Evolutionary conservation across 1,140 invertebrate species (phyloP), one percentile per base, ranked within the genome.

Genomic region (Nixonia krombeini): DNA sequence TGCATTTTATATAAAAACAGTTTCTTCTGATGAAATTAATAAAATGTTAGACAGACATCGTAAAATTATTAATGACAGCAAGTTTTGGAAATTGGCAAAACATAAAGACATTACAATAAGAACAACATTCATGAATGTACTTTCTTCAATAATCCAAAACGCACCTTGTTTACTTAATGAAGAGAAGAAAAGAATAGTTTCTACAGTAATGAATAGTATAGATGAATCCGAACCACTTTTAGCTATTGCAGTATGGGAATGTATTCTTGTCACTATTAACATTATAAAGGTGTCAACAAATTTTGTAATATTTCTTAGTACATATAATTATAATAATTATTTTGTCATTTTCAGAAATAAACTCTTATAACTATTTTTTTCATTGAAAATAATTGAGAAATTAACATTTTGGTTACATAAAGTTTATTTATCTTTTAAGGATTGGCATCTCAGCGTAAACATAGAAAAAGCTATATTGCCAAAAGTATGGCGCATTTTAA

Each of bases 71-170:
- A 80, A 83, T 8, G 87, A 88, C 74, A 74, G 79, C 17, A 92
- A 90, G 72, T 94, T 94, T 81, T 94, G 93, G 92, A 93, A 91
- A 72, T 87, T 90, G 26, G 76, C 84, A 5, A 90, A 88, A 71
- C 82, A 88, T 67, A 88, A 89, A 74, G 73, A 84, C 31, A 47
- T 86, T 12, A 55, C 83, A 16, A 86, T 92, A 16, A 87, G 87
- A 75, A 85, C 87, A 9, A 88, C 90, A 1, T 92, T 90, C 85
- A 94, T 90, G 78, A 86, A 87, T 55, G 85, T 88, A 2, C 69
- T 94, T 13, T 86, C 88, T n/a, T 84, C 88, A 9, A 44, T 94
- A 1, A 89, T 90, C 66, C 87, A 90, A 69, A 85, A 82, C 72
- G 84, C 79, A 35, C 75, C 70, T 46, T 76, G 70, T 67, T 78